Evolutionary conservation across 1,140 invertebrate species (phyloP).

Genomic region (Whitmania pigra): DNA sequence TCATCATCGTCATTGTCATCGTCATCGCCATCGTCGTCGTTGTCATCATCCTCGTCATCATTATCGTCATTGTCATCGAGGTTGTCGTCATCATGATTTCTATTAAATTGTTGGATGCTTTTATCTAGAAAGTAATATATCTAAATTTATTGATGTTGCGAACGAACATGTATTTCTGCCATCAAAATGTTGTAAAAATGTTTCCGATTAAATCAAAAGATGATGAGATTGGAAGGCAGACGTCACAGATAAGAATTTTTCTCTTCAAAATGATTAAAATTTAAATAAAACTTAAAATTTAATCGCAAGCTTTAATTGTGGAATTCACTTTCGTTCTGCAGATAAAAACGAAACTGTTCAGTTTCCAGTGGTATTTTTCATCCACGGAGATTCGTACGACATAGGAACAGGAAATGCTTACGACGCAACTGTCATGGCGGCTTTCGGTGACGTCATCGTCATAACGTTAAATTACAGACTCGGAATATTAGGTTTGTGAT

Average conservation of each 20-base stretch:
- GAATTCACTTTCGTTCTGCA: neutral
- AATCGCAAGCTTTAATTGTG: too few relatives aligned
- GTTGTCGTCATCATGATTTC: neutral
- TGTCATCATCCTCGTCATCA: neutral
- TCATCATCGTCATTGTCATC: neutral
- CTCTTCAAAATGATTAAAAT: too few relatives aligned
- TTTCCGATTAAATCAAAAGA: too few relatives aligned
- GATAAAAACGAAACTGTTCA: slow-evolving; percentile 17
- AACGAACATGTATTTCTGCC: too few relatives aligned
- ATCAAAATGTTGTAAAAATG: too few relatives aligned
- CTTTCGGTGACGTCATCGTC: slow-evolving; percentile 80
- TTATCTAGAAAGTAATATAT: too few relatives aligned
- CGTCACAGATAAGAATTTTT: too few relatives aligned
- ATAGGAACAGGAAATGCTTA: slow-evolving; percentile 92
- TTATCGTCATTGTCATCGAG: neutral
- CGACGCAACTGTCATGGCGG: slow-evolving; percentile 82
- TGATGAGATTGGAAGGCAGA: too few relatives aligned
- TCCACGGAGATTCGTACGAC: slow-evolving; percentile 89
- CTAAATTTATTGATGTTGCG: too few relatives aligned
- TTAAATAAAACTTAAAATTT: too few relatives aligned
- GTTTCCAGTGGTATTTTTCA: slow-evolving; percentile 75
- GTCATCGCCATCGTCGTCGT: neutral
- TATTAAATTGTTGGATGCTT: too few relatives aligned
- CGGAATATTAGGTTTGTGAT: slow-evolving; percentile 73
- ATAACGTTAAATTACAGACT: slow-evolving; percentile 94